Evolutionary conservation across 2,113 vertebrate genomes (phyloP).

Genomic region (Gallinago jamesoni): DNA sequence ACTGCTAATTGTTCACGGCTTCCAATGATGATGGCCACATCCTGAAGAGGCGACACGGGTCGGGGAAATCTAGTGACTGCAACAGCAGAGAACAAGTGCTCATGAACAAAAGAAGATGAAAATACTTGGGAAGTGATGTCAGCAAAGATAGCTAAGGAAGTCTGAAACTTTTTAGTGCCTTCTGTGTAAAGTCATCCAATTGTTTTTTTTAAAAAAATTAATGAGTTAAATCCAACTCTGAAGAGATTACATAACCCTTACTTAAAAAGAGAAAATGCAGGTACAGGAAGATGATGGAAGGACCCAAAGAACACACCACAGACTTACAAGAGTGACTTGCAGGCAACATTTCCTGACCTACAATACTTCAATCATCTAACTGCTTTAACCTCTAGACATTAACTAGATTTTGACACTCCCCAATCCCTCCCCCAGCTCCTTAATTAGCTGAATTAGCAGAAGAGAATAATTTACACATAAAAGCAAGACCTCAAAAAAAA

Average conservation of each 20-base stretch:
- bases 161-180: not conserved
- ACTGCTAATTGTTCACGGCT: constrained; percentile 89
- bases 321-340: not conserved
- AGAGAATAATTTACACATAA: not conserved
- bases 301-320: not conserved
- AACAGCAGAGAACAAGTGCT: not conserved
- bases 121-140: not conserved
- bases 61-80: constrained; percentile 95
- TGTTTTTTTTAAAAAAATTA: not conserved
- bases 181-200: not conserved
- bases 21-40: constrained; percentile 92
- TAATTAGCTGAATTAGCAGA: not conserved
- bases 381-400: not conserved
- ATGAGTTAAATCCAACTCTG: not conserved
- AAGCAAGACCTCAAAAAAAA: not conserved
- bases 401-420: not conserved
- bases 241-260: not conserved
- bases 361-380: not conserved
- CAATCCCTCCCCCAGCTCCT: not conserved
- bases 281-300: not conserved
- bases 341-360: not conserved
- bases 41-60: constrained; percentile 91
- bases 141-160: not conserved
- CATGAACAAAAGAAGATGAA: not conserved
- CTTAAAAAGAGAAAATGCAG: accelerated